Percentiles rank a stretch among this genome's conserved stretches.
Evolutionary conservation across 2,797 vertebrate species (phyloP).

Genomic region (Sebastes miniatus): DNA sequence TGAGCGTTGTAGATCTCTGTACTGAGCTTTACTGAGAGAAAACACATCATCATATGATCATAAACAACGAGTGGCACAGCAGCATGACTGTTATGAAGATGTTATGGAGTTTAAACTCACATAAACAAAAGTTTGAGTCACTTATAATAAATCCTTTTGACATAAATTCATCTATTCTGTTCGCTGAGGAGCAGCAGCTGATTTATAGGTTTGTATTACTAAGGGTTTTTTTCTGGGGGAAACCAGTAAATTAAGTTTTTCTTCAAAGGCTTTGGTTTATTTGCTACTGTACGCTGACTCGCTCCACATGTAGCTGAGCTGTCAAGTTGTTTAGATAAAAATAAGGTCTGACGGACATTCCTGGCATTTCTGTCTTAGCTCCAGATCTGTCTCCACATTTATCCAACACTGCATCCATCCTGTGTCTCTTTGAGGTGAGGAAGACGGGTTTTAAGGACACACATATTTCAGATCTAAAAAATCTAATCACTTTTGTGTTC

Average conservation of each 20-base stretch:
- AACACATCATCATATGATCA: constrained; percentile 1
- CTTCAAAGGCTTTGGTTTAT: background rate
- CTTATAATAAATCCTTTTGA: background rate
- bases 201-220: background rate
- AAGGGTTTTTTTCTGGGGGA: background rate
- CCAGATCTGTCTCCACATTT: background rate
- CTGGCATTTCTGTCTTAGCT: background rate
- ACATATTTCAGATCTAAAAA: background rate
- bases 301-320: background rate
- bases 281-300: background rate
- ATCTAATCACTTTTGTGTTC: background rate
- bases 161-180: too few relatives aligned
- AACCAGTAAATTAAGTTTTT: background rate
- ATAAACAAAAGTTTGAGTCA: background rate
- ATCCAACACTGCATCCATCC: background rate
- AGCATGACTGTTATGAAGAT: background rate
- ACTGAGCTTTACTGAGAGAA: background rate
- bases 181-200: too few relatives aligned
- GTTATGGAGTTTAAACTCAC: background rate
- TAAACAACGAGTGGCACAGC: background rate
- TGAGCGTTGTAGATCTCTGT: constrained; percentile 2
- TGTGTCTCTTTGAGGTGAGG: background rate
- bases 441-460: background rate
- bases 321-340: background rate
- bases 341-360: background rate